phyloP scores from a whole-genome alignment of 2,113 vertebrate genomes.

The Montifringilla adamsi region DNA sequence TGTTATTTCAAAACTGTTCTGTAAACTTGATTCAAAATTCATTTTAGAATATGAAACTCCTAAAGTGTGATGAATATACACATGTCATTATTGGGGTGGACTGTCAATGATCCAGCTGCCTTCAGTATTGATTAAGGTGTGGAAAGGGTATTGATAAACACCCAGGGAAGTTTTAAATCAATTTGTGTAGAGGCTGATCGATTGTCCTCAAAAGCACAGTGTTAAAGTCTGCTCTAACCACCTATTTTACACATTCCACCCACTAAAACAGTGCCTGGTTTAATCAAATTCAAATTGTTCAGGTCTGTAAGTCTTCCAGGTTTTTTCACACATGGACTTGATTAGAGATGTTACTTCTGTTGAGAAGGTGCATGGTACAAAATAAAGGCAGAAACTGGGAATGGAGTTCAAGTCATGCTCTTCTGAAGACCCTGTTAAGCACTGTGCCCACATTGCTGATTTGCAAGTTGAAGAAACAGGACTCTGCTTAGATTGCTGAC shows the following conservation, averaged over 20 bases:
- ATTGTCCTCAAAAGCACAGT: conserved; percentile 27
- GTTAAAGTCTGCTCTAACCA: conserved; percentile 5
- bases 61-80: background rate
- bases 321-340: background rate
- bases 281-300: conserved; percentile 23
- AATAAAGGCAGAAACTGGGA: background rate
- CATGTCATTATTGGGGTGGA: conserved; percentile 26
- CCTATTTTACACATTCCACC: conserved; percentile 1
- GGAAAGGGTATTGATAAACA: conserved; percentile 43
- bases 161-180: conserved; percentile 30
- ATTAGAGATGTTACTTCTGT: background rate
- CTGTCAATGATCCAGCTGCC: background rate
- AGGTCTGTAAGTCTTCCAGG: background rate
- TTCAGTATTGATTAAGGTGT: conserved; percentile 49
- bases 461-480: background rate
- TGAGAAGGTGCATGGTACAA: background rate
- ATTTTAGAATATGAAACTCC: background rate
- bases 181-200: conserved; percentile 42
- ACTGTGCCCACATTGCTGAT: background rate
- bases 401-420: background rate
- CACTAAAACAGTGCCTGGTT: background rate
- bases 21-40: background rate
- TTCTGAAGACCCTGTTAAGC: background rate
- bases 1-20: conserved; percentile 17
- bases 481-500: background rate